Conservation (phyloP, 53 echinoderm and acorn worm species). For the Luidia sarsii region DNA sequence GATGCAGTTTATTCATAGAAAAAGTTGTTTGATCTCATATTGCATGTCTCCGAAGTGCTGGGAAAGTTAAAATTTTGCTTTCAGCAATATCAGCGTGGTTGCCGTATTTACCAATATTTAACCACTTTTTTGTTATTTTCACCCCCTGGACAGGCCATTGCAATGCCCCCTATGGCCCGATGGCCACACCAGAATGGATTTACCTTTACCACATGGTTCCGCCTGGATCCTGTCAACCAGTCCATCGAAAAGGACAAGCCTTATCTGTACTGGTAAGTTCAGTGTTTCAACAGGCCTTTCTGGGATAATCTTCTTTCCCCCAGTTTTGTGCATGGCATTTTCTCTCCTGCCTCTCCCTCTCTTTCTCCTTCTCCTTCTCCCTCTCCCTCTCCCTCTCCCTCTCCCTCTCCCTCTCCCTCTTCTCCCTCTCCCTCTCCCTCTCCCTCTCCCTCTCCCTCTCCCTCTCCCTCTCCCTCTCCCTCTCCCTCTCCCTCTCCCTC, state of each 20-base stretch:
- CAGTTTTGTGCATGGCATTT: background rate
- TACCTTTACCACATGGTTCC: slow-evolving; percentile 95
- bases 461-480: no score
- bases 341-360: background rate
- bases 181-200: slow-evolving; percentile 99
- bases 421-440: no score
- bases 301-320: no score
- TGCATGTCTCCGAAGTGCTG: no score
- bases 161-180: slow-evolving; percentile 94
- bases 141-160: slow-evolving; percentile 81
- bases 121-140: background rate
- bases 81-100: background rate
- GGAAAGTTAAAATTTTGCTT: no score
- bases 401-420: background rate
- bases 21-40: no score
- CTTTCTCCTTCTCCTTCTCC: background rate
- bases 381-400: background rate
- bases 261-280: slow-evolving; percentile 98
- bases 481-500: no score
- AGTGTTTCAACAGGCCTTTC: no score
- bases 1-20: no score
- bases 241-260: slow-evolving; percentile 98
- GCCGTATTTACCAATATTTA: background rate
- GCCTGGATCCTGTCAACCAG: slow-evolving; percentile 86
- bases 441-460: no score